Conservation (phyloP, 2,888 invertebrate genomes). For the Melanophora roralis region DNA sequence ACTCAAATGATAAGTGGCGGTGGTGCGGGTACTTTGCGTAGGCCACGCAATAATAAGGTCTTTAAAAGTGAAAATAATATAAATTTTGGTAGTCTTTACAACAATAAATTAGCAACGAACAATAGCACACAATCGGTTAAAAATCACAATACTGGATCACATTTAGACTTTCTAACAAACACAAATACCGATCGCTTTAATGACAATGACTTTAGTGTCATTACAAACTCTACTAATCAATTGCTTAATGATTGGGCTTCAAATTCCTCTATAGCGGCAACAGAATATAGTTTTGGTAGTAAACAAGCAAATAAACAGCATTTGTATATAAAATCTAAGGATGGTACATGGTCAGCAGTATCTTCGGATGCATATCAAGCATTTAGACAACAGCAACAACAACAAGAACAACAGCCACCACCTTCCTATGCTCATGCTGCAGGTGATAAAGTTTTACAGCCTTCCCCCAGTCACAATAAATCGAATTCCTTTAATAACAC, state of each 20-base stretch:
- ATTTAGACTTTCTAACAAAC: conserved; percentile 71
- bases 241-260: conserved; percentile 74
- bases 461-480: conserved; percentile 55
- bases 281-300: conserved; percentile 70
- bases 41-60: conserved; percentile 75
- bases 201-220: conserved; percentile 67
- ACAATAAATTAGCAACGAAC: conserved; percentile 45
- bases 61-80: conserved; percentile 77
- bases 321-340: conserved; percentile 76
- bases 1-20: conserved; percentile 73
- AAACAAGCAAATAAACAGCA: conserved; percentile 76
- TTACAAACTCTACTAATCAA: conserved; percentile 74
- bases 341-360: conserved; percentile 76
- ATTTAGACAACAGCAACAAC: conserved; percentile 71
- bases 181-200: conserved; percentile 61
- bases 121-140: conserved; percentile 19
- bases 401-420: conserved; percentile 64
- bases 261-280: conserved; percentile 71
- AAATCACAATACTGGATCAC: conserved; percentile 48
- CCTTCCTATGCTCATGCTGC: conserved; percentile 64
- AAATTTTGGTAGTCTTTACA: conserved; percentile 67
- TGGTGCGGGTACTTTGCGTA: conserved; percentile 74
- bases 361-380: conserved; percentile 75
- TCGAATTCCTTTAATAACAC: conserved; percentile 10
- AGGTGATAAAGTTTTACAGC: conserved; percentile 68